Evolutionary conservation across 1,140 invertebrate species (phyloP).

Genomic region (Fragariocoptes setiger): DNA sequence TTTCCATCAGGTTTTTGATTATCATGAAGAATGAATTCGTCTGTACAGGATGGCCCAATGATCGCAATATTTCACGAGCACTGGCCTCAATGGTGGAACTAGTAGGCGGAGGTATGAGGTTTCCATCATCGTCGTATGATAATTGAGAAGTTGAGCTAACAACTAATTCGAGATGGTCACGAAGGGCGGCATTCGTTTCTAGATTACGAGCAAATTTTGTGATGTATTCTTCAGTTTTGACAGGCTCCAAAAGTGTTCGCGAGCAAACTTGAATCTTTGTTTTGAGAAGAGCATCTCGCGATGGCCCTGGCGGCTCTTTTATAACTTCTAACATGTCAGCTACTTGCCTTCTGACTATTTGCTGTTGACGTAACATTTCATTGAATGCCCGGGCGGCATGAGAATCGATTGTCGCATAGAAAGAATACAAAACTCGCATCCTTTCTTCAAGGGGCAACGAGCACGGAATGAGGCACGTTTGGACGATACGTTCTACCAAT

Average conservation of each 20-base stretch:
- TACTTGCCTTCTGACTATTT: constrained; percentile 46
- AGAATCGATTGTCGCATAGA: constrained; percentile 68
- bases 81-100: constrained; percentile 8
- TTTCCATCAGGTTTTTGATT: constrained; percentile 66
- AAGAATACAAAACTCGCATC: constrained; percentile 74
- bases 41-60: constrained; percentile 64
- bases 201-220: constrained; percentile 55
- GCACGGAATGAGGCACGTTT: constrained; percentile 78
- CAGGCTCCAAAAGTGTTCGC: constrained; percentile 42
- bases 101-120: constrained; percentile 29
- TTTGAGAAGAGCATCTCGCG: constrained; percentile 7
- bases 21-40: constrained; percentile 81
- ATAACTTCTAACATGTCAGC: constrained; percentile 52
- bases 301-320: constrained; percentile 21
- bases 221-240: constrained; percentile 66
- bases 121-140: constrained; percentile 21
- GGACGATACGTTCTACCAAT: constrained; percentile 68
- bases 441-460: constrained; percentile 39
- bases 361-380: constrained; percentile 67
- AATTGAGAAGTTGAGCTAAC: constrained; percentile 6
- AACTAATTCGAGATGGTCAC: constrained; percentile 11
- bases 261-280: constrained; percentile 10
- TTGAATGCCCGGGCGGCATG: constrained; percentile 36
- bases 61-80: constrained; percentile 44
- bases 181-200: constrained; percentile 33